A percentile compares a stretch with the other conserved stretches of the same genome.
Evolutionary conservation across 2,888 invertebrate species (phyloP).

Genomic region (Cheilosia impressa): DNA sequence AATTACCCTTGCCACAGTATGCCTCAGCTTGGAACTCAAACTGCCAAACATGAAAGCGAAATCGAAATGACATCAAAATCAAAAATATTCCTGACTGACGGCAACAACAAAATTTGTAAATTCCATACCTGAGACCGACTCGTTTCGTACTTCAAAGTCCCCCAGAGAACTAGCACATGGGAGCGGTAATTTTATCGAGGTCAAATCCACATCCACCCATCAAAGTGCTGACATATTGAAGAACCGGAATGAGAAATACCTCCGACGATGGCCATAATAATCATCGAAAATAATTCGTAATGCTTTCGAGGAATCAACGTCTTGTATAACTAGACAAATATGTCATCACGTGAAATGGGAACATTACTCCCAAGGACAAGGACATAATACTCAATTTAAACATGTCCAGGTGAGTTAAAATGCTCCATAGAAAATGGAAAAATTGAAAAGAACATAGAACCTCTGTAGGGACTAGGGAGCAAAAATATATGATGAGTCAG

Average conservation of each 20-base stretch:
- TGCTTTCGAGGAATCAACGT: constrained; percentile 63
- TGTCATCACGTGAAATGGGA: constrained; percentile 45
- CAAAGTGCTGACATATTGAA: constrained; percentile 44
- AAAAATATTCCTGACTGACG: constrained; percentile 24
- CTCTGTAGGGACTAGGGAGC: too few species aligned
- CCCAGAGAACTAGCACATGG: background rate
- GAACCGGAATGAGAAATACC: background rate
- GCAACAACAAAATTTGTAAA: background rate
- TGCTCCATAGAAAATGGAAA: constrained; percentile 14
- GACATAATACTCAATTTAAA: constrained; percentile 57
- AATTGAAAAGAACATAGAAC: constrained; percentile 2
- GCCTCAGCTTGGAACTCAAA: constrained; percentile 11
- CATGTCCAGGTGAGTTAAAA: constrained; percentile 63
- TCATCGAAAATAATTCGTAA: constrained; percentile 49
- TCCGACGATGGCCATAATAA: constrained; percentile 21
- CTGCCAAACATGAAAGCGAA: constrained; percentile 11
- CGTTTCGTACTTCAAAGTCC: constrained; percentile 4
- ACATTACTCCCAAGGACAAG: constrained; percentile 55
- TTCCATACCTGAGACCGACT: background rate
- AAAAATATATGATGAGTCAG: constrained; percentile 68
- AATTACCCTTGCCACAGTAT: background rate
- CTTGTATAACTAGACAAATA: constrained; percentile 58
- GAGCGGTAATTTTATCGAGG: constrained; percentile 30
- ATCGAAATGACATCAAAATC: constrained; percentile 31
- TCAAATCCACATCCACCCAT: constrained; percentile 34